Evolutionary conservation across 2,113 vertebrate genomes (phyloP).

Genomic region (Crocuta crocuta): DNA sequence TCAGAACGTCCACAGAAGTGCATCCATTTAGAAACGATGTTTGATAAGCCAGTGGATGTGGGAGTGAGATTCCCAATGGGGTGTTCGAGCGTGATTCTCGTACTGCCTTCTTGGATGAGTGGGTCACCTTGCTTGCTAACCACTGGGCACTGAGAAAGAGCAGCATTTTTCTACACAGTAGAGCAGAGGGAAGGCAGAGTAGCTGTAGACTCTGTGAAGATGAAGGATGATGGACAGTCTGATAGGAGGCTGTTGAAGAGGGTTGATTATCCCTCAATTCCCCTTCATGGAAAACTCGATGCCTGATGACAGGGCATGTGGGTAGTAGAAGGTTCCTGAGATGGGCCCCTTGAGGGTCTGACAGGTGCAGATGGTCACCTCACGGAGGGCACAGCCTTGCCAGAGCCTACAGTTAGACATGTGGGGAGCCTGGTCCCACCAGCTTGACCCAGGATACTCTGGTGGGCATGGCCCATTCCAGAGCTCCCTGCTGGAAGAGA

Average conservation of each 20-base stretch:
- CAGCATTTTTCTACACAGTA: neutral
- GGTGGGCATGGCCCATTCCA: accelerated
- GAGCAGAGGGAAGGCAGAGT: neutral
- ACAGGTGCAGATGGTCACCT: neutral
- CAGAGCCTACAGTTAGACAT: neutral
- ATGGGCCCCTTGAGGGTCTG: neutral
- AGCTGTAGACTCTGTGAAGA: too few relatives aligned
- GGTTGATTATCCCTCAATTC: neutral
- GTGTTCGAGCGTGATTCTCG: too few relatives aligned
- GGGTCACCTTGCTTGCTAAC: too few relatives aligned
- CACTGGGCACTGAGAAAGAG: accelerated
- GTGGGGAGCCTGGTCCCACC: too few relatives aligned
- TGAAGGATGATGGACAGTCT: neutral
- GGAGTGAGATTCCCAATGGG: neutral
- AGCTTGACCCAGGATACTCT: neutral
- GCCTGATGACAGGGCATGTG: too few relatives aligned
- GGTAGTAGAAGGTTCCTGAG: neutral
- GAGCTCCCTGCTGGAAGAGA: neutral
- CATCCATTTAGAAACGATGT: too few relatives aligned
- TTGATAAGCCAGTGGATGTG: neutral
- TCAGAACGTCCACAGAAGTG: neutral
- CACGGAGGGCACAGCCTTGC: neutral
- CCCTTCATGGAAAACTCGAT: accelerated
- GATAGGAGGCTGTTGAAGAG: too few relatives aligned
- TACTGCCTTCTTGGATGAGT: neutral